A percentile compares a stretch with the other conserved stretches of the same genome.
Conservation (phyloP, 2,797 vertebrate species). For the Morus bassanus region DNA sequence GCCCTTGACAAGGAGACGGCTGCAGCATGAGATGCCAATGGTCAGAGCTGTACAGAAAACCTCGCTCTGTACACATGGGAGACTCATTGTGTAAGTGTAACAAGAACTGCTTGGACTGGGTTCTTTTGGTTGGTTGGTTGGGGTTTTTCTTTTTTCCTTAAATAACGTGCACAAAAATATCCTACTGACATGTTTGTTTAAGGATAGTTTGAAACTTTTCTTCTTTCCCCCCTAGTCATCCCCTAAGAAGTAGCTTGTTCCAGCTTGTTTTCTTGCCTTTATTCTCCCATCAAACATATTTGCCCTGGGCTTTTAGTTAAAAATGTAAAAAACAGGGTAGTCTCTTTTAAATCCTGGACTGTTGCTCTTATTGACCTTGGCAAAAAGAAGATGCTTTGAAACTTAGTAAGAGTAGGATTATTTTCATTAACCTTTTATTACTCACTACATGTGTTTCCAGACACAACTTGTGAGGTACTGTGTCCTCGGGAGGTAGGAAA, state of each 20-base stretch:
- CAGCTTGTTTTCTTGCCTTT: background rate
- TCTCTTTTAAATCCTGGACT: background rate
- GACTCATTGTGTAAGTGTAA: background rate
- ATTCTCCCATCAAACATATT: background rate
- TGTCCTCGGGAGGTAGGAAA: background rate
- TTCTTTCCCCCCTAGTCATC: background rate
- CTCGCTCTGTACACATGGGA: rapidly evolving
- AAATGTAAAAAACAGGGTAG: background rate
- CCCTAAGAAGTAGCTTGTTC: background rate
- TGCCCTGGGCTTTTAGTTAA: background rate
- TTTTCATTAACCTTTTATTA: background rate
- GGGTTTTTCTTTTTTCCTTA: background rate
- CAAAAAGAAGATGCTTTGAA: background rate
- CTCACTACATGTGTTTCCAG: background rate
- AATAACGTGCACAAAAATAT: background rate
- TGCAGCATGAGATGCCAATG: background rate
- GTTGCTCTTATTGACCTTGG: background rate
- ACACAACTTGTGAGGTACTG: background rate
- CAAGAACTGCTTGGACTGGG: background rate
- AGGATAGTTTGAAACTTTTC: background rate
- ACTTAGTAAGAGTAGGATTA: background rate
- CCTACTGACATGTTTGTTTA: background rate
- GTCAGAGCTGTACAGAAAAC: background rate
- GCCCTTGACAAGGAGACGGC: background rate
- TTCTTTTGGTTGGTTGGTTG: background rate